Percentiles rank a stretch among this genome's conserved stretches.
Evolutionary conservation across 2,797 vertebrate species (phyloP).

Genomic region (Aselliscus stoliczkanus): DNA sequence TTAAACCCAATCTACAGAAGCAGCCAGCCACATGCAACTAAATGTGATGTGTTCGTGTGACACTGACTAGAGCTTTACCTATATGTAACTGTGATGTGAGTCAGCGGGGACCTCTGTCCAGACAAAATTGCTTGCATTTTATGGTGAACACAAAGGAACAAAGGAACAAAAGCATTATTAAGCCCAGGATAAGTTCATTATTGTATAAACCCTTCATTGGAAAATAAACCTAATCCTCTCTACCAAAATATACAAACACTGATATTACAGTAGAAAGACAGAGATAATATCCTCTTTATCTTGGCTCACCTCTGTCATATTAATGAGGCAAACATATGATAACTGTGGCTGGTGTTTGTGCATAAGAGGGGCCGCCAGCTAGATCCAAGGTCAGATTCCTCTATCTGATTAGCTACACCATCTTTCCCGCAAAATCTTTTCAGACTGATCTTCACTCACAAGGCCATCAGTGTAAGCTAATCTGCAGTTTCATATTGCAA

Average conservation of each 20-base stretch:
- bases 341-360: background rate
- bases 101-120: conserved; percentile 50
- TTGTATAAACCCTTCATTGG: conserved; percentile 61
- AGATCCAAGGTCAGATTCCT: conserved; percentile 27
- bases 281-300: conserved; percentile 60
- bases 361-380: background rate
- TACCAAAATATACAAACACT: conserved; percentile 57
- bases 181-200: conserved; percentile 74
- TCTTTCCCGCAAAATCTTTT: conserved; percentile 36
- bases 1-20: conserved; percentile 36
- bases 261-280: conserved; percentile 43
- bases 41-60: background rate
- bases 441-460: conserved; percentile 15
- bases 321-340: conserved; percentile 56
- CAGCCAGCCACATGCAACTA: background rate
- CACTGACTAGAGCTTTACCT: conserved; percentile 4
- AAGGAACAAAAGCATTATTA: conserved; percentile 75
- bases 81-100: conserved; percentile 1
- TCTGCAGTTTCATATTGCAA: conserved; percentile 52
- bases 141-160: conserved; percentile 67
- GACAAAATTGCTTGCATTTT: conserved; percentile 73
- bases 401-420: background rate
- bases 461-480: background rate
- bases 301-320: conserved; percentile 34
- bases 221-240: conserved; percentile 66